Percentiles rank a stretch among this genome's conserved stretches.
Conservation (phyloP, 92 coral and sea anemone species). For the Meandrina meandrites region DNA sequence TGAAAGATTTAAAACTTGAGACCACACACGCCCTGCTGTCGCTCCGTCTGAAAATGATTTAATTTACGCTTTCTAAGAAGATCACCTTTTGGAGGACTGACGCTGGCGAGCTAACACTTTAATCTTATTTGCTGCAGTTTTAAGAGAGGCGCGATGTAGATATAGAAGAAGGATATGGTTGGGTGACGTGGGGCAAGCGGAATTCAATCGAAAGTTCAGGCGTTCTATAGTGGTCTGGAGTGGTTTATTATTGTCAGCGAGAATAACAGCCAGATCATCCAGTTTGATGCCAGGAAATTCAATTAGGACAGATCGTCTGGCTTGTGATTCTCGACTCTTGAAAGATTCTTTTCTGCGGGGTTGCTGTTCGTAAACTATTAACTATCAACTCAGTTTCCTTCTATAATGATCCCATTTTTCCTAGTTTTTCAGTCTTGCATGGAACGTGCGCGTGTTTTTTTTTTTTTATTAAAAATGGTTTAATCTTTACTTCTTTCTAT, state of each 20-base stretch:
- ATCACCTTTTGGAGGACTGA: neutral
- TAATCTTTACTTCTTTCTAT: neutral
- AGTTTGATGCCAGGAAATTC: conserved; percentile 44
- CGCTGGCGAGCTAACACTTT: neutral
- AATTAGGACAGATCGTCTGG: conserved; percentile 20
- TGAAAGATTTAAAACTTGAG: conserved; percentile 32
- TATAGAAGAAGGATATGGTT: neutral
- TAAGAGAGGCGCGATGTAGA: neutral
- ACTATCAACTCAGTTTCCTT: neutral
- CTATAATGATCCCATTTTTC: neutral
- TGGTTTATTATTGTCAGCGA: conserved; percentile 41
- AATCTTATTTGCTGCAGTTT: neutral
- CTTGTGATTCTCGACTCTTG: neutral
- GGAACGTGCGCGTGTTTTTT: neutral
- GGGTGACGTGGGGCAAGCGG: neutral
- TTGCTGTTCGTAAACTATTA: neutral
- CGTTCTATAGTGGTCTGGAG: neutral
- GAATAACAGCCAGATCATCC: conserved; percentile 34
- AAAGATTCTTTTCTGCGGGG: conserved; percentile 18
- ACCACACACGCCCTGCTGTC: conserved; percentile 45
- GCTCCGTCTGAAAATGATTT: conserved; percentile 13
- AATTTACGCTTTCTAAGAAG: conserved; percentile 21
- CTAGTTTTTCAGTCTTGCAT: neutral
- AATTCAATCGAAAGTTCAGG: neutral
- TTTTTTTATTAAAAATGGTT: neutral